A percentile compares a stretch with the other conserved stretches of the same genome.
Conservation (phyloP, 1,140 invertebrate genomes). For the Papilio aristodemus region DNA sequence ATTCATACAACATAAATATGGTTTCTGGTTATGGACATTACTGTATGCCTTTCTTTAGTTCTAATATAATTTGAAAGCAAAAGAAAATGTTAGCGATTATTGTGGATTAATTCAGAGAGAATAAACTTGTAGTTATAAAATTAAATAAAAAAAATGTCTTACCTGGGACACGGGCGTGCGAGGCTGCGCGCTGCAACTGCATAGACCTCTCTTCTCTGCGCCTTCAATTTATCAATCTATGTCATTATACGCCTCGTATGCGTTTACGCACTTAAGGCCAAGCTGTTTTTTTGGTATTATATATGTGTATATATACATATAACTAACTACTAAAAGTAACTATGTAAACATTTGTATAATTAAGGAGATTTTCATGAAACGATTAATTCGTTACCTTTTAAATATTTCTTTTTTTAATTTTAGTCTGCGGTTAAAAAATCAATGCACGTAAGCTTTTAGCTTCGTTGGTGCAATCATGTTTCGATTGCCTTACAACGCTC, state of each 20-base stretch:
- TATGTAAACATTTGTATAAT: no score
- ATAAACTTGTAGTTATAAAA: no score
- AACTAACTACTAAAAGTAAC: no score
- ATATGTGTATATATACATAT: no score
- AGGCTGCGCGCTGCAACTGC: constrained; percentile 29
- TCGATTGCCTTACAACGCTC: constrained; percentile 22
- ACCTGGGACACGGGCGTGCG: constrained; percentile 15
- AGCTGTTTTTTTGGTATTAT: constrained; percentile 1
- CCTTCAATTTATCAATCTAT: constrained; percentile 11
- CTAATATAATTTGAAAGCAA: no score
- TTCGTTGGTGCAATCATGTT: constrained; percentile 17
- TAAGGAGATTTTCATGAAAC: no score
- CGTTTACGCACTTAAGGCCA: constrained; percentile 28
- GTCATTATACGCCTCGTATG: constrained; percentile 17
- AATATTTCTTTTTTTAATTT: background rate
- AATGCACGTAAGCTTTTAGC: constrained; percentile 19
- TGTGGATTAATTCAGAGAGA: no score
- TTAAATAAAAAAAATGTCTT: background rate
- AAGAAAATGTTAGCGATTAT: no score
- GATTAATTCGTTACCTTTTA: no score
- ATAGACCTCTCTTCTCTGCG: constrained; percentile 7
- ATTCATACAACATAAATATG: no score
- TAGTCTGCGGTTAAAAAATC: constrained; percentile 13
- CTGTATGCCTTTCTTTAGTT: no score
- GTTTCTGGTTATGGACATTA: no score